Evolutionary conservation across 2,888 invertebrate genomes (phyloP).

Genomic region (Agonopterix heracliana): DNA sequence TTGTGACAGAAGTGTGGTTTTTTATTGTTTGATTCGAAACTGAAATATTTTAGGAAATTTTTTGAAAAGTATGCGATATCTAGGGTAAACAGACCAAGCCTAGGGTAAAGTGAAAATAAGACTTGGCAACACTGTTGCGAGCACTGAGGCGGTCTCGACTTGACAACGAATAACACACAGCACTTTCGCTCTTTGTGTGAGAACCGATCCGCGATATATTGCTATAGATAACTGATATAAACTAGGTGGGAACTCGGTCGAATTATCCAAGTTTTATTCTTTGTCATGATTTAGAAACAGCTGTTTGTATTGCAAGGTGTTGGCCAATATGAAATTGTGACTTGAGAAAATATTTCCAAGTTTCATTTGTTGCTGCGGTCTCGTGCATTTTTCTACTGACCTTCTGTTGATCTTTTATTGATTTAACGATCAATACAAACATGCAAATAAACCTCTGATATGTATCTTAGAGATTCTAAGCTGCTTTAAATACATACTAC

Average conservation of each 20-base stretch:
- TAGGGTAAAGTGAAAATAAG: too few species aligned
- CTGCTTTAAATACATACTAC: too few species aligned
- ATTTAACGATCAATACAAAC: too few species aligned
- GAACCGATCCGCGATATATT: conserved; percentile 20
- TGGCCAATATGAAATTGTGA: conserved; percentile 25
- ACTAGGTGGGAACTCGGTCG: conserved; percentile 42
- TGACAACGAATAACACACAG: conserved; percentile 13
- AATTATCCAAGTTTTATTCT: conserved; percentile 34
- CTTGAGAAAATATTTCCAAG: not conserved
- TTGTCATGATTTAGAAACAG: conserved; percentile 33
- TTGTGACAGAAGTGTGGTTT: too few species aligned
- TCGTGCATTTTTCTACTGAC: not conserved
- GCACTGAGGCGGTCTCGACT: not conserved
- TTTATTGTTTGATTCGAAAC: too few species aligned
- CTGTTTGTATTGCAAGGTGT: conserved; percentile 26
- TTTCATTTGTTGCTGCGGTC: conserved; percentile 1
- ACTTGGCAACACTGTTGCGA: conserved; percentile 11
- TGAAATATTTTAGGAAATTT: too few species aligned
- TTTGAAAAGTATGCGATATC: too few species aligned
- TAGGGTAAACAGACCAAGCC: too few species aligned
- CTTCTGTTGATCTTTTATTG: too few species aligned
- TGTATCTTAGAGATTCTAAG: too few species aligned
- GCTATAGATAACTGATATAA: conserved; percentile 13
- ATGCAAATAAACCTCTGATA: too few species aligned
- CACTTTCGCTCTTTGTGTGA: conserved; percentile 47